These are phyloP conservation scores for Drosophila subquinaria DNA, from an alignment of 2,888 invertebrate genomes.

Conservation along the genomic window DNA sequence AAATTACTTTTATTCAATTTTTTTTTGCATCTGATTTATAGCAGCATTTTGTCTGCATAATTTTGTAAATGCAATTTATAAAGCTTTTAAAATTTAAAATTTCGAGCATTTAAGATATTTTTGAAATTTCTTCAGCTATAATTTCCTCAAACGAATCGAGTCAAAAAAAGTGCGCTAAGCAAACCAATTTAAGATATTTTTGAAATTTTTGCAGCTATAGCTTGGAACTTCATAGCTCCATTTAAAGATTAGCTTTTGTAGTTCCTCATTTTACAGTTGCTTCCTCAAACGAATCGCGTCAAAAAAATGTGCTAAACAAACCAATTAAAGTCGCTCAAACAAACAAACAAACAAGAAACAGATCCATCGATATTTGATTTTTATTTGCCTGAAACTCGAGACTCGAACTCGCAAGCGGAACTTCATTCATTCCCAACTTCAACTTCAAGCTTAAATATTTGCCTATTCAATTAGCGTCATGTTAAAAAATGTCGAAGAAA, in stretches of 20 bases:
- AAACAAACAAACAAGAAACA: constrained; percentile 47
- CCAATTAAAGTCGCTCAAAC: constrained; percentile 63
- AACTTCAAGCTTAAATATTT: constrained; percentile 65
- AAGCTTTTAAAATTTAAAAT: constrained; percentile 1
- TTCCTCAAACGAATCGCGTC: constrained; percentile 14
- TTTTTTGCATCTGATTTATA: constrained; percentile 56
- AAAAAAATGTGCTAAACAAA: constrained; percentile 64
- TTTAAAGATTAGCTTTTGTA: constrained; percentile 1
- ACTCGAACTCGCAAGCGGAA: constrained; percentile 43
- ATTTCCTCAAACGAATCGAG: no score
- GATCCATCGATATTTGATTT: constrained; percentile 44
- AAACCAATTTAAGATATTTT: neutral
- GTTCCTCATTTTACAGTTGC: constrained; percentile 8
- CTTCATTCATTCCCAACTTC: constrained; percentile 38
- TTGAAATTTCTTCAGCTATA: neutral
- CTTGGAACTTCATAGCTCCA: neutral
- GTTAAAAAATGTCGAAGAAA: constrained; percentile 64
- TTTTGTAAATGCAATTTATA: constrained; percentile 30
- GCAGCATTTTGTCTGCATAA: constrained; percentile 45
- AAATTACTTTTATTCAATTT: constrained; percentile 60
- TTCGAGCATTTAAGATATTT: neutral
- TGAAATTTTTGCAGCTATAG: neutral
- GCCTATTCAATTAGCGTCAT: constrained; percentile 74
- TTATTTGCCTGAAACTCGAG: constrained; percentile 42
- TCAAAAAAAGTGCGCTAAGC: no score